These are phyloP conservation scores for Aromia moschata DNA, from an alignment of 2,888 invertebrate genomes.

Conservation along the genomic window DNA sequence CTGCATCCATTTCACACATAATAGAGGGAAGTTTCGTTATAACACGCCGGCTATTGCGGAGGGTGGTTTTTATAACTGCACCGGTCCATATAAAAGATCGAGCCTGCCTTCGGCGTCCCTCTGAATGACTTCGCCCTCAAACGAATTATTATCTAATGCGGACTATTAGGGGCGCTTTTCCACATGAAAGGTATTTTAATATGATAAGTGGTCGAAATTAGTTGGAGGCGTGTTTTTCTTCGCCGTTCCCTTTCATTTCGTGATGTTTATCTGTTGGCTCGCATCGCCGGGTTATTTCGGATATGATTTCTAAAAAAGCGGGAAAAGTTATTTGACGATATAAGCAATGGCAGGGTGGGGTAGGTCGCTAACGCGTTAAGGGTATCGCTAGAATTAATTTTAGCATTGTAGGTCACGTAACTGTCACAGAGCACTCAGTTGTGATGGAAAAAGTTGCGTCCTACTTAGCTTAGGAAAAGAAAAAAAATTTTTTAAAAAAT, in stretches of 20 bases:
- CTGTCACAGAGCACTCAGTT: too few species aligned
- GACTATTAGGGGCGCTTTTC: slow-evolving; percentile 35
- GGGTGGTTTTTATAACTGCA: slow-evolving; percentile 38
- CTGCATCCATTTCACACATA: slow-evolving; percentile 33
- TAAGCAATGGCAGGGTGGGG: too few species aligned
- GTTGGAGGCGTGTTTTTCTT: slow-evolving; percentile 29
- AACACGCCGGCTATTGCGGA: slow-evolving; percentile 26
- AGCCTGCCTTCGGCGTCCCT: slow-evolving; percentile 35
- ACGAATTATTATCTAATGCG: slow-evolving; percentile 42
- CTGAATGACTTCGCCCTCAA: slow-evolving; percentile 42
- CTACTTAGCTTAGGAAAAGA: too few species aligned
- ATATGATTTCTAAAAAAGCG: too few species aligned
- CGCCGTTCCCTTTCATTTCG: slow-evolving; percentile 20
- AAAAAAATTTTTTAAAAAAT: too few species aligned
- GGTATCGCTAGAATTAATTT: too few species aligned
- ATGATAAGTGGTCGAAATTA: slow-evolving; percentile 41
- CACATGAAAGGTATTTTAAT: slow-evolving; percentile 42
- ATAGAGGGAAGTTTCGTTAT: slow-evolving; percentile 12
- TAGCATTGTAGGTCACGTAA: too few species aligned
- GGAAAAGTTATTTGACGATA: too few species aligned
- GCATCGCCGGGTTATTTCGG: too few species aligned
- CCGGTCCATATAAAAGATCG: slow-evolving; percentile 29
- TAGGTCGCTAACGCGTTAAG: too few species aligned
- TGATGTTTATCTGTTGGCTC: slow-evolving; percentile 6
- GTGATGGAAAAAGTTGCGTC: too few species aligned